Evolutionary conservation across 2,113 vertebrate species (phyloP), one percentile per base, ranked within the genome.

Genomic region (Crotalus helleri): DNA sequence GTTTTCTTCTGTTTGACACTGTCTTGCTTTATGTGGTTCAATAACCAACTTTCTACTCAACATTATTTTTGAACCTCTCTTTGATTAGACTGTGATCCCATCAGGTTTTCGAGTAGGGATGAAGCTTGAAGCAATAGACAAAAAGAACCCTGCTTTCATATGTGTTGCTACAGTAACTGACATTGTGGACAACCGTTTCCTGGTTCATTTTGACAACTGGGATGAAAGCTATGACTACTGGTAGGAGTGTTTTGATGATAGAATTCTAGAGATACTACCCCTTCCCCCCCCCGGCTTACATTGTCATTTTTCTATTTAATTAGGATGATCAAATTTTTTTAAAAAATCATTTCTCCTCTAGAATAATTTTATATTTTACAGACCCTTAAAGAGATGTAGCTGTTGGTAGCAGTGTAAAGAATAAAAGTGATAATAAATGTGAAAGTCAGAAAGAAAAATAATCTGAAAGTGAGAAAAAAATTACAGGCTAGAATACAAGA

Each of bases 141-240:
- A 98, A 98, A 98, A 98, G 97, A 98, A 98, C 88, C 98, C 98
- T 44, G 96, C 97, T n/a, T 98, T 98, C 96, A 98, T 98, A 97
- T 98, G 98, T 94, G 98, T 98, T 97, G 98, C 98, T 95, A 98
- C 98, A 59, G 98, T 98, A 94, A 98, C 98, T 91, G 98, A 98
- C 97, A 98, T 98, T 97, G 98, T 98, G 97, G 98, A 98, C 96
- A 98, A 98, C 95, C 98, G 98, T 92, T 98, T 98, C 95, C 97
- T 98, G 95, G 98, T 98, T 94, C 98, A 98, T 97, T 98, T 98
- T 97, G 98, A 98, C 97, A 98, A 98, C 97, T 98, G 98, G 98
- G 98, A 98, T 90, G 98, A 98, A 96, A 98, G 98, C 95, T 98
- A 98, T 49, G 98, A 98, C 95, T 98, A 98, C 94, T 98, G 98